Base-by-base conservation (phyloP, 2,888 invertebrate species). In the Rhingia campestris region DNA sequence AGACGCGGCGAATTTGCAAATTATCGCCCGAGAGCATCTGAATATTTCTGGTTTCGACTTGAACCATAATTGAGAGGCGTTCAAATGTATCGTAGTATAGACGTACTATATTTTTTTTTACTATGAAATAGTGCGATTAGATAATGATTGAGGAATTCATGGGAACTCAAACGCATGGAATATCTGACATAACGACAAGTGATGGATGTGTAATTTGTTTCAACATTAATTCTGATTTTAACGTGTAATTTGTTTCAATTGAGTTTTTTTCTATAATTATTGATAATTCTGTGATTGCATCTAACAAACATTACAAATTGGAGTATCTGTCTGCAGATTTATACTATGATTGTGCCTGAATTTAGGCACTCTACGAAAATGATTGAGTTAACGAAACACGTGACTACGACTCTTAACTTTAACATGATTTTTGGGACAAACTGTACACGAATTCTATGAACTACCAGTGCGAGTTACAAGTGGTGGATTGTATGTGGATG, bases 401-500 rank as follows among this genome's bases (percentile, higher is more conserved):
- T 61, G 47, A 47, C 47, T 61, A 4, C 7, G 1, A 49, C 10
- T 4, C 10, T 4, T 22, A 30, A 30, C 30, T 30, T 7, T 9
- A 47, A 6, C 22, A 4, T 22, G 9, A 30, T 49, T 47, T 63
- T 47, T 63, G 47, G 37, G 7, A 22, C 47, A 37, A 63, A 37
- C 61, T 61, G 45, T 47, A 61, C 61, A 47, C 12, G 12, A 33
- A 7, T 33, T 45, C 6, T 10, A 41, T 4, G 10, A 4, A n/a
- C 43, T 4, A 59, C 9, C 32, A 47, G 0, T 7, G 6, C 4
- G 14, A 14, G 7, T 12, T 32, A 35, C n/a, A 10, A 10, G 22
- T 35, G 6, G 45, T 33, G 33, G 33, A 45, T 61, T 47, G 33
- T 10, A 7, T 61, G 63, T 63, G 61, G 45, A 61, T 14, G 10